These are phyloP conservation scores for Hestina assimilis DNA, from an alignment of 1,140 invertebrate species.

Conservation along the genomic window DNA sequence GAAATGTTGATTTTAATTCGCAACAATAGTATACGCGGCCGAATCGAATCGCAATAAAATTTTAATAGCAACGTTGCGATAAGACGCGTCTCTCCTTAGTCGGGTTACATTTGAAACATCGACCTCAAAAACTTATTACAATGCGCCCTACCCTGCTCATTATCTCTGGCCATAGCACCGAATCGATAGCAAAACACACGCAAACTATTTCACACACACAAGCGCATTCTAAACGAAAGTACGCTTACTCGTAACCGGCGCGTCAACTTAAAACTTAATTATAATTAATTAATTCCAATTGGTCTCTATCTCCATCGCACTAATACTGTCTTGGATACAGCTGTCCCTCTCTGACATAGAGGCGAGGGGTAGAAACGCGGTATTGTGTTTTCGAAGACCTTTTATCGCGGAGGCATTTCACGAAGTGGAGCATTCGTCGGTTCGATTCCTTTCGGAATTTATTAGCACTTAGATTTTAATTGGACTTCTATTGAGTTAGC, in stretches of 20 bases:
- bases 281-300: slow-evolving; percentile 87
- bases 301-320: slow-evolving; percentile 65
- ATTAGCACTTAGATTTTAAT: slow-evolving; percentile 72
- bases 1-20: slow-evolving; percentile 3
- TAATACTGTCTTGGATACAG: slow-evolving; percentile 49
- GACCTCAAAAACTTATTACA: slow-evolving; percentile 73
- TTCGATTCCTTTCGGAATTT: slow-evolving; percentile 73
- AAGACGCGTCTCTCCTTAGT: slow-evolving; percentile 10
- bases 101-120: slow-evolving; percentile 39
- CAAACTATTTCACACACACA: slow-evolving; percentile 56
- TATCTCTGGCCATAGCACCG: slow-evolving; percentile 72
- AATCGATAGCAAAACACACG: slow-evolving; percentile 71
- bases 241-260: slow-evolving; percentile 75
- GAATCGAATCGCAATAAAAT: neutral
- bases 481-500: slow-evolving; percentile 58
- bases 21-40: neutral
- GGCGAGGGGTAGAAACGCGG: slow-evolving; percentile 61
- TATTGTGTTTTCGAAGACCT: slow-evolving; percentile 77
- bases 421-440: slow-evolving; percentile 64
- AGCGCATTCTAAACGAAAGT: slow-evolving; percentile 71
- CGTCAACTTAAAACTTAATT: slow-evolving; percentile 88
- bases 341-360: slow-evolving; percentile 50
- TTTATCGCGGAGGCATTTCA: slow-evolving; percentile 73
- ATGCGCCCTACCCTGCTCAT: slow-evolving; percentile 70
- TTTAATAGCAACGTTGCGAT: neutral